Conservation (phyloP, 1,140 invertebrate species). For the Drosophila sechellia region DNA sequence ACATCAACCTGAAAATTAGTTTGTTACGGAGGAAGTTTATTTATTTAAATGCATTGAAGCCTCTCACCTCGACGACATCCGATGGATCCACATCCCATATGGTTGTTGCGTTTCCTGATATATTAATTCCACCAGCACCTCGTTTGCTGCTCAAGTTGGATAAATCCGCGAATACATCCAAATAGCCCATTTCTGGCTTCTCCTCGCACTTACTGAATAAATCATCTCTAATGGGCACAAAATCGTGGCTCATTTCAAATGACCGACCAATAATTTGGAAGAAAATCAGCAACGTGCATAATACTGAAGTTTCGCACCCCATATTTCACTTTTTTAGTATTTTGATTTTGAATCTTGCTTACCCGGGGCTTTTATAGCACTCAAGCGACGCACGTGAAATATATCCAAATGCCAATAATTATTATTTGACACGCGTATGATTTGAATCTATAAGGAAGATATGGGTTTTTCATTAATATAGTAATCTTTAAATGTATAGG, state of each 20-base stretch:
- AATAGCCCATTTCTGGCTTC: background rate
- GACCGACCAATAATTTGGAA: background rate
- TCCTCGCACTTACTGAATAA: background rate
- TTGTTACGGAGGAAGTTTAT: background rate
- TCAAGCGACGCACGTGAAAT: too few species aligned
- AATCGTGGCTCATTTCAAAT: background rate
- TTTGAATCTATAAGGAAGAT: too few species aligned
- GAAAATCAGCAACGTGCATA: too few species aligned
- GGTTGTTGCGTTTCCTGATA: slow-evolving; percentile 5
- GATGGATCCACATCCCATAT: background rate
- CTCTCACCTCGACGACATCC: slow-evolving; percentile 2
- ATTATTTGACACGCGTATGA: too few species aligned
- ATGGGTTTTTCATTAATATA: too few species aligned
- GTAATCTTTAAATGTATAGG: too few species aligned
- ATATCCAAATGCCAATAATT: too few species aligned
- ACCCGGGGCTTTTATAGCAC: too few species aligned
- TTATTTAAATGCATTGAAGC: background rate
- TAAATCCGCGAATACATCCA: background rate
- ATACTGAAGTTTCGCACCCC: too few species aligned
- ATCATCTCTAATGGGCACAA: background rate
- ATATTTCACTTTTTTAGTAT: too few species aligned
- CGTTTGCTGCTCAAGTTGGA: background rate
- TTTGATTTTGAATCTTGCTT: too few species aligned
- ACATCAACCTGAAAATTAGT: background rate
- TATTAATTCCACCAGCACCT: background rate